Evolutionary conservation across 2,888 invertebrate genomes (phyloP), one percentile per base, ranked within the genome.

Genomic region (Smittia sp.): DNA sequence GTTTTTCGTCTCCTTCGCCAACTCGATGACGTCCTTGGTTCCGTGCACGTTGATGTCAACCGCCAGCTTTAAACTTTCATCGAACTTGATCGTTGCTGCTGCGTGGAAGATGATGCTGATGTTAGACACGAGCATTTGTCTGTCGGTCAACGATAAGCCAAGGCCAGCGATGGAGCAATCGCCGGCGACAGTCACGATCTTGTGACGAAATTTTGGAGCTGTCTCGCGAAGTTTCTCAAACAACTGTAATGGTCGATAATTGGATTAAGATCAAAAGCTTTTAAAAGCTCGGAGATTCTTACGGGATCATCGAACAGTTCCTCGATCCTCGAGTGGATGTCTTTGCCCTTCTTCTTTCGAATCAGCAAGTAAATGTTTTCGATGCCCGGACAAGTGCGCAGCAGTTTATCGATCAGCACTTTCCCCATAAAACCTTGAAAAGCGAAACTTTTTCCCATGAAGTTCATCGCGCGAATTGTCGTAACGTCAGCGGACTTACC

Each of bases 41-140:
- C 91, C 93, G 22, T 87, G 83, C 1, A 94, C 90, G 80, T 95
- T 95, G 78, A 92, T 92, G 65, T 86, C 86, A 62, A 93, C 86
- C 0, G 95, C 92, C 1, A 89, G 82, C 79, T 89, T 87, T 0
- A 96, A 83, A 65, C 89, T 89, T 79, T 95, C 95, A 80, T 94
- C 92, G 78, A 96, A 96, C 78, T 90, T 88, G 1, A 96, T 92
- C 0, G 94, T 94, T 0, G 95, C 96, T 0, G 95, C 95, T 1
- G 91, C 91, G 76, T 86, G 86, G 77, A 72, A 92, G 2, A 87
- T 83, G 73, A 87, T 81, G 76, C 86, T 83, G 13, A 74, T 88
- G 80, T 90, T 88, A 2, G 88, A 85, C 0, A 83, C 83, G 1
- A 90, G 81, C 75, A 83, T 84, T 77, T 86, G 84, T 76, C 89